Percentiles rank a stretch among this genome's conserved stretches.
Evolutionary conservation across 1,140 invertebrate genomes (phyloP).

Genomic region (Zaprionus taronus): DNA sequence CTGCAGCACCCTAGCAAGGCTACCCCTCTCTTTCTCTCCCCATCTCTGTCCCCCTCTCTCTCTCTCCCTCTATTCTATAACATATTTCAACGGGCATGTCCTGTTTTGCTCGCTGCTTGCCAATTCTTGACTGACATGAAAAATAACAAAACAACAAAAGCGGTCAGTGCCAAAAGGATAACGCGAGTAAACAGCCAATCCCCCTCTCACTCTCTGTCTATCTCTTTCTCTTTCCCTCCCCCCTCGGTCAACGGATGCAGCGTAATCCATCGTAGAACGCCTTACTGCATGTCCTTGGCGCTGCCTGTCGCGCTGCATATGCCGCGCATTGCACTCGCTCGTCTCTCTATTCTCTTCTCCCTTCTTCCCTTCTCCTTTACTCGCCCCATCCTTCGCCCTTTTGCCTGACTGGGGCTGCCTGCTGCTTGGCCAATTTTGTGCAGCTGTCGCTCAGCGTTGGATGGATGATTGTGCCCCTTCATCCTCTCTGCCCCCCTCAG

Average conservation of each 20-base stretch:
- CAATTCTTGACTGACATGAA: conserved; percentile 82
- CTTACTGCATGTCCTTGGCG: conserved; percentile 67
- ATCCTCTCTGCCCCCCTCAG: background rate
- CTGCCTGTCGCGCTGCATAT: conserved; percentile 39
- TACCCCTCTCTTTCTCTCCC: conserved; percentile 25
- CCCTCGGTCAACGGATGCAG: conserved; percentile 50
- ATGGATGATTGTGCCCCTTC: conserved; percentile 53
- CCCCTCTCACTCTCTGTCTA: background rate
- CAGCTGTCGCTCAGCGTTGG: conserved; percentile 72
- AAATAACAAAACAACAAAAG: conserved; percentile 81
- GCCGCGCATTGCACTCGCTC: conserved; percentile 44
- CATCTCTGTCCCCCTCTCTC: conserved; percentile 7
- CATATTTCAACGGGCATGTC: conserved; percentile 77
- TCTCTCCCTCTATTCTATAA: conserved; percentile 43
- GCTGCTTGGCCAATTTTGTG: conserved; percentile 60
- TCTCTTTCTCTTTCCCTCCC: background rate
- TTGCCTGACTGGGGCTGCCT: background rate
- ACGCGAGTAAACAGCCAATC: conserved; percentile 59
- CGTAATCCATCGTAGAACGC: conserved; percentile 73
- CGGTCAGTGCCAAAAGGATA: conserved; percentile 76
- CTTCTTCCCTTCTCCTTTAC: background rate
- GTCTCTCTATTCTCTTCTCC: background rate
- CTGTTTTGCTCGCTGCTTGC: conserved; percentile 64
- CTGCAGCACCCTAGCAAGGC: background rate
- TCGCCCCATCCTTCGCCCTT: background rate